phyloP scores from a whole-genome alignment of 2,113 vertebrate species.

The Brachyhypopomus occidentalis region DNA sequence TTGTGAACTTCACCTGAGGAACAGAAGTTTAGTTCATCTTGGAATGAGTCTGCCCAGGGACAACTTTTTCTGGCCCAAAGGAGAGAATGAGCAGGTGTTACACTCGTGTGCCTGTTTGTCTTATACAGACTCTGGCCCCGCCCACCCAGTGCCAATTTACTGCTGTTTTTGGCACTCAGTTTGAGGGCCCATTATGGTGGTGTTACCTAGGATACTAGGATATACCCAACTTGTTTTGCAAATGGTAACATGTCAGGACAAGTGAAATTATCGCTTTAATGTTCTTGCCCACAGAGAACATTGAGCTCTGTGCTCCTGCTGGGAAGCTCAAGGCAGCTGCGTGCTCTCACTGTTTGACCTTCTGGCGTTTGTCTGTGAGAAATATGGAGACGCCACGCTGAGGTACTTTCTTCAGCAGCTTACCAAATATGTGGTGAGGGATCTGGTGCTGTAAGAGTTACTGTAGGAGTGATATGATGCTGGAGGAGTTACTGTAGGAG shows the following conservation, averaged over 20 bases:
- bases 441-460: not conserved
- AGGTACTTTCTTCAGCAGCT: not conserved
- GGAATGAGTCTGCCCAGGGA: slow-evolving; percentile 48
- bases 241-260: slow-evolving; percentile 67
- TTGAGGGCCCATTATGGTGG: slow-evolving; percentile 67
- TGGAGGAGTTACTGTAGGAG: no score
- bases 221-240: slow-evolving; percentile 65
- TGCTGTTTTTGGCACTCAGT: slow-evolving; percentile 51
- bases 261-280: slow-evolving; percentile 59
- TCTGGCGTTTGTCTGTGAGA: not conserved
- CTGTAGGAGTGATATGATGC: no score
- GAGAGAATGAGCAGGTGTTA: slow-evolving; percentile 69
- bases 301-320: slow-evolving; percentile 19
- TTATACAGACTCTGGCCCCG: slow-evolving; percentile 52
- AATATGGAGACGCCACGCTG: not conserved
- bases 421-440: not conserved
- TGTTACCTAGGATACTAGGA: slow-evolving; percentile 66
- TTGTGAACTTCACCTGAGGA: slow-evolving; percentile 31
- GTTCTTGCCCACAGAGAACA: slow-evolving; percentile 44
- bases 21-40: slow-evolving; percentile 50
- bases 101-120: slow-evolving; percentile 23
- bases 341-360: not conserved
- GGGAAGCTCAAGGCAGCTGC: not conserved
- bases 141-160: slow-evolving; percentile 50
- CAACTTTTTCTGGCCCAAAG: slow-evolving; percentile 62